Percentiles rank a stretch among this genome's conserved stretches.
Evolutionary conservation across 1,140 invertebrate genomes (phyloP).

Genomic region (Achroia grisella): DNA sequence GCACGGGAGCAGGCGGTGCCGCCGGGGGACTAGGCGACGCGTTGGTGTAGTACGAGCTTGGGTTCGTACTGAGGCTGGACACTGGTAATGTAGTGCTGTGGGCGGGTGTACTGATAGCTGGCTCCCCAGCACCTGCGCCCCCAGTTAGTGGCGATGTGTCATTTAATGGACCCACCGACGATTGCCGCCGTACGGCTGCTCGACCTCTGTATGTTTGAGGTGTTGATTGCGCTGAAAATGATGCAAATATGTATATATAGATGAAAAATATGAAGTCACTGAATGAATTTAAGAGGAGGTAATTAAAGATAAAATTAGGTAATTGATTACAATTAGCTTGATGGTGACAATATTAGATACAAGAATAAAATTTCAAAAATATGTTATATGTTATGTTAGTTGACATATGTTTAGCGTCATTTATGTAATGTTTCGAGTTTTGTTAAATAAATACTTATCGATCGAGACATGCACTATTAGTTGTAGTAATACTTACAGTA

Average conservation of each 20-base stretch:
- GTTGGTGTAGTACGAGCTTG: conserved; percentile 63
- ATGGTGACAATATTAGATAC: no score
- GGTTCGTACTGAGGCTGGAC: conserved; percentile 61
- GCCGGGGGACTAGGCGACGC: conserved; percentile 56
- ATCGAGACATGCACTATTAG: conserved; percentile 48
- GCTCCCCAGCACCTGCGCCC: conserved; percentile 41
- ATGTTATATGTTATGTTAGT: no score
- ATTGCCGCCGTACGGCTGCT: conserved; percentile 74
- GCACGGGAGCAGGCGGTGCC: conserved; percentile 43
- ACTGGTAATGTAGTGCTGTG: conserved; percentile 59
- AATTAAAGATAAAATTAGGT: no score
- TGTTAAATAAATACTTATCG: no score
- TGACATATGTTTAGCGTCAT: no score
- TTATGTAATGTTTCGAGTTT: no score
- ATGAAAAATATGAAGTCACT: no score
- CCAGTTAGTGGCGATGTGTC: conserved; percentile 68
- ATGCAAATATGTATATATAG: conserved; percentile 4
- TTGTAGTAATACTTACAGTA: conserved; percentile 67
- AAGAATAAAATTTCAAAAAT: no score
- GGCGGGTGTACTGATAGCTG: conserved; percentile 56
- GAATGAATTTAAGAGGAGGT: no score
- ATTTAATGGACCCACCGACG: conserved; percentile 73
- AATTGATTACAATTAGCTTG: no score
- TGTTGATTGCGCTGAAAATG: conserved; percentile 71
- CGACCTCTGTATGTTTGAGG: conserved; percentile 74